These are phyloP conservation scores for Sycophila texana DNA, from an alignment of 2,888 invertebrate genomes.

Conservation along the genomic window DNA sequence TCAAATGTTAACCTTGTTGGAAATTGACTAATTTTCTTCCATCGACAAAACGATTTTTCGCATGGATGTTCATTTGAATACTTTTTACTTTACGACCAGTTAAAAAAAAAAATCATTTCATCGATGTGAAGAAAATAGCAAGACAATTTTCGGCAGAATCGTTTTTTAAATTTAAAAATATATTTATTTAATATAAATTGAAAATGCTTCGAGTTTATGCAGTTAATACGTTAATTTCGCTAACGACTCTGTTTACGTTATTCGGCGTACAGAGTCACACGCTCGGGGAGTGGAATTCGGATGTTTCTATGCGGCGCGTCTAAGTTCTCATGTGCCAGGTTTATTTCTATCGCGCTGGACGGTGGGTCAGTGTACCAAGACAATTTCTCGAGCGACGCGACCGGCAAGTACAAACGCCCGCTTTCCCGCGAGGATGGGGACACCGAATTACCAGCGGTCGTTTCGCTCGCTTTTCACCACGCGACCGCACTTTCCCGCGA, in stretches of 20 bases:
- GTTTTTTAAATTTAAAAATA: constrained; percentile 1
- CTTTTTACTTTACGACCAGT: no score
- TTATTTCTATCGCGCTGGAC: constrained; percentile 65
- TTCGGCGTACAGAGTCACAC: not conserved
- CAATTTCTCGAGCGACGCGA: constrained; percentile 59
- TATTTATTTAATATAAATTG: no score
- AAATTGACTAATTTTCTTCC: no score
- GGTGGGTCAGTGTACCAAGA: constrained; percentile 67
- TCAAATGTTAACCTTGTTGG: no score
- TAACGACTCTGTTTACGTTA: constrained; percentile 43
- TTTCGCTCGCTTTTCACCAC: not conserved
- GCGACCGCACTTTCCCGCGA: no score
- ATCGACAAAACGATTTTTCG: no score
- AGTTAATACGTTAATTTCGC: not conserved
- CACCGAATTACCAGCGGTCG: constrained; percentile 53
- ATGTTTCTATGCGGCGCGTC: constrained; percentile 45
- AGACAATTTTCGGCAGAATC: not conserved
- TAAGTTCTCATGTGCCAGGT: constrained; percentile 56
- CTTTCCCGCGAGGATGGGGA: constrained; percentile 13
- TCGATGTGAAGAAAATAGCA: not conserved
- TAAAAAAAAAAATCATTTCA: no score
- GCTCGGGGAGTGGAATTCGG: constrained; percentile 40
- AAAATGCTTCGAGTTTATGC: no score
- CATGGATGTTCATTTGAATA: no score
- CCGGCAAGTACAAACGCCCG: not conserved